Evolutionary conservation across 2,888 invertebrate genomes (phyloP).

Genomic region (Agrotis clavis): DNA sequence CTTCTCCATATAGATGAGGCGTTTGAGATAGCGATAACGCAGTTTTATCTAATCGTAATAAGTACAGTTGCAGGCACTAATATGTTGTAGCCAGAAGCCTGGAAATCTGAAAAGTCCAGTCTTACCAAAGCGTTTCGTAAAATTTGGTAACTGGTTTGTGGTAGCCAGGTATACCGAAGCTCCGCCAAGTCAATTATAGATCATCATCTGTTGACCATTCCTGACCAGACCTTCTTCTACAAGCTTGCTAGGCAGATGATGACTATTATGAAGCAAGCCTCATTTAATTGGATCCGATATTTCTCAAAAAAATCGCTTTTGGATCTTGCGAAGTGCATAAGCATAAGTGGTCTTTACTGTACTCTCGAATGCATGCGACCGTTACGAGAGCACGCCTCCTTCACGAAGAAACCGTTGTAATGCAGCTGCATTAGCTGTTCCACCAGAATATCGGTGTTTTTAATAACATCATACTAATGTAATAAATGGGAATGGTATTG

Average conservation of each 20-base stretch:
- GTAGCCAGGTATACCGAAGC: too few species aligned
- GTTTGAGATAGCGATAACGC: conserved; percentile 64
- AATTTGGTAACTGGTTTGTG: too few species aligned
- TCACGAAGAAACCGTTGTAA: conserved; percentile 64
- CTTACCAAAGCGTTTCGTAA: too few species aligned
- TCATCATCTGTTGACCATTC: too few species aligned
- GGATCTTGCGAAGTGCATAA: neutral
- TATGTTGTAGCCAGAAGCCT: neutral
- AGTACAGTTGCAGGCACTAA: conserved; percentile 1
- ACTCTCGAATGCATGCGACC: conserved; percentile 46
- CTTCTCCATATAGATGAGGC: conserved; percentile 43
- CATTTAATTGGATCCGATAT: too few species aligned
- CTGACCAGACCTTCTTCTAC: too few species aligned
- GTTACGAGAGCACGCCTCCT: conserved; percentile 58
- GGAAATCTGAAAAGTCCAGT: too few species aligned
- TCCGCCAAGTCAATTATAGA: too few species aligned
- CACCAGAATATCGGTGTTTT: conserved; percentile 52
- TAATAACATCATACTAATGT: conserved; percentile 62
- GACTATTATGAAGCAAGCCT: too few species aligned
- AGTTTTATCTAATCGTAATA: conserved; percentile 73
- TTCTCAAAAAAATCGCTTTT: too few species aligned
- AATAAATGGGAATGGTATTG: conserved; percentile 54
- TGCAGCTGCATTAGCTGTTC: conserved; percentile 55
- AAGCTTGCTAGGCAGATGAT: too few species aligned
- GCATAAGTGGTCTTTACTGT: neutral